Conservation (phyloP, 2,797 vertebrate genomes). For the Tragelaphus oryx region DNA sequence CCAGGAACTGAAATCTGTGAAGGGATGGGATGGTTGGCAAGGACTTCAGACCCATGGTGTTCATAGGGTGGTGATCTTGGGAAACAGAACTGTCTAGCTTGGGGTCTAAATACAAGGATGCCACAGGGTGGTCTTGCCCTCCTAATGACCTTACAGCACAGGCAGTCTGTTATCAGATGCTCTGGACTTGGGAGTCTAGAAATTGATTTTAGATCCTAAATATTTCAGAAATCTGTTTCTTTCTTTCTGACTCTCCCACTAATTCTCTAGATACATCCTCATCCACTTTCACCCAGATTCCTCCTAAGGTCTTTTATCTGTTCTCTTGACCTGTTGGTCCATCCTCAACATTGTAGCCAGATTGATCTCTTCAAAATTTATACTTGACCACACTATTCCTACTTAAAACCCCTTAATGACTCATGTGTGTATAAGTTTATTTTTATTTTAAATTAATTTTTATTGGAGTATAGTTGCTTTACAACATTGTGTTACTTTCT, state of each 20-base stretch:
- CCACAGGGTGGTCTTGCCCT: neutral
- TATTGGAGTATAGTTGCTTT: neutral
- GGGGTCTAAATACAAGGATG: neutral
- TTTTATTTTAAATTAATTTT: neutral
- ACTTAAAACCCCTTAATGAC: neutral
- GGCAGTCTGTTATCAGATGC: neutral
- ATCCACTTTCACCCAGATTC: neutral
- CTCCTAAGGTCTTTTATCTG: neutral
- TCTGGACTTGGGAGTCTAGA: neutral
- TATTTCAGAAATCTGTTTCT: neutral
- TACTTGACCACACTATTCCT: neutral
- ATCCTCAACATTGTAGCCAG: neutral
- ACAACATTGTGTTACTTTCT: neutral
- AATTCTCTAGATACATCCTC: neutral
- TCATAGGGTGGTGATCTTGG: neutral
- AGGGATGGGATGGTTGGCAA: neutral
- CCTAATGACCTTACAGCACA: neutral
- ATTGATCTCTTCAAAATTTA: neutral
- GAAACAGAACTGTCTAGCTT: neutral
- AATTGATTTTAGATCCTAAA: neutral
- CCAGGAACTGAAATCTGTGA: neutral
- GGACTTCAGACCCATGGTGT: neutral
- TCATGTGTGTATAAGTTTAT: accelerated
- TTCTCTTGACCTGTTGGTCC: neutral
- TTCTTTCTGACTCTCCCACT: neutral